These are phyloP conservation scores for Caerostris extrusa DNA, from an alignment of 1,140 invertebrate species.

Conservation along the genomic window DNA sequence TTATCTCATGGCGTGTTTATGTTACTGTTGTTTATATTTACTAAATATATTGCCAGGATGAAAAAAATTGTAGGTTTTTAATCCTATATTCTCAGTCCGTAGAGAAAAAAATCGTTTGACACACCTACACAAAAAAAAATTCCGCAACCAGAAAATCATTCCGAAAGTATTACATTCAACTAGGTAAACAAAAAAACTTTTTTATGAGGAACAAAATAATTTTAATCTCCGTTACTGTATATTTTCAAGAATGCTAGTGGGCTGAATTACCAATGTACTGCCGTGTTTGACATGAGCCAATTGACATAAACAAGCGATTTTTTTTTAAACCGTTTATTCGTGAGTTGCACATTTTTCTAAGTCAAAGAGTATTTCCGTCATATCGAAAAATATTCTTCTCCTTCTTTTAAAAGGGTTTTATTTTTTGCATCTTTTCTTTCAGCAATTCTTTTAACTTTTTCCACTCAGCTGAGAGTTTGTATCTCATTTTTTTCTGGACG, in stretches of 20 bases:
- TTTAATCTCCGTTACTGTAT: not conserved
- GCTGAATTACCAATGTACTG: slow-evolving; percentile 12
- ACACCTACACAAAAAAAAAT: not conserved
- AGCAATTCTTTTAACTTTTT: slow-evolving; percentile 7
- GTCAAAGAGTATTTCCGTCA: not conserved
- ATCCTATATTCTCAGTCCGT: too few relatives aligned
- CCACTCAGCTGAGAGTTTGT: not conserved
- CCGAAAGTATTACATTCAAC: not conserved
- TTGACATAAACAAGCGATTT: slow-evolving; percentile 12
- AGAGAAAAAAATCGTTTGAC: not conserved
- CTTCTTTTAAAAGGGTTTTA: not conserved
- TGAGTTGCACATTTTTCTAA: not conserved
- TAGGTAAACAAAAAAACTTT: not conserved
- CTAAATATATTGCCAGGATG: too few relatives aligned
- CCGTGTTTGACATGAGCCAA: slow-evolving; percentile 23
- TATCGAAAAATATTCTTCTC: not conserved
- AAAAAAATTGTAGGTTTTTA: too few relatives aligned
- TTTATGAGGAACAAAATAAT: not conserved
- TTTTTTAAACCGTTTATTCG: not conserved
- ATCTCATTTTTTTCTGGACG: slow-evolving; percentile 1
- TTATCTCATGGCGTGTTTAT: too few relatives aligned
- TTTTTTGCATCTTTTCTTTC: not conserved
- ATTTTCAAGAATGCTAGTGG: not conserved
- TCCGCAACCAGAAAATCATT: not conserved
- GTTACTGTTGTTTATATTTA: too few relatives aligned